Base-by-base conservation (phyloP, 1,140 invertebrate genomes). In the Luehdorfia chinensis region DNA sequence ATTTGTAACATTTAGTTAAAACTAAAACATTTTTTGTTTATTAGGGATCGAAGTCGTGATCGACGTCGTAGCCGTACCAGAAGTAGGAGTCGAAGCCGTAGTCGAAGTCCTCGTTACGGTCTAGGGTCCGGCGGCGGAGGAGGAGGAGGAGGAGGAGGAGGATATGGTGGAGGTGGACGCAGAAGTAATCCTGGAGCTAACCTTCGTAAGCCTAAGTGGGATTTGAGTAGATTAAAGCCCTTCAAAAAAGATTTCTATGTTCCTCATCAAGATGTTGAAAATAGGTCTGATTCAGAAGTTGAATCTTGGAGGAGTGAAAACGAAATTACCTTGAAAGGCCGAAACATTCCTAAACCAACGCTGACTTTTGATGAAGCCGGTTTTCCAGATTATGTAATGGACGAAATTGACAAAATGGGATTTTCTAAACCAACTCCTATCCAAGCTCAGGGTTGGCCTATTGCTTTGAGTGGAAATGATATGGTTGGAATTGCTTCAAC, bases 401-500 rank as follows among this genome's bases (percentile, higher is more conserved):
- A 91, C 66, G 92, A 92, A 84, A 92, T 93, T 44, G 91, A 91
- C 12, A 96, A 96, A 66, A 91, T 92, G 87, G 93, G 93, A 33
- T 97, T 96, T 80, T 91, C 91, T 64, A 90, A 92, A 64, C 96
- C 96, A 5, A 98, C 96, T 23, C 91, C 95, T 6, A 98, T 97
- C 66, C 95, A 97, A 85, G 91, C 94, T 7, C 94, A 96, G 84
- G 94, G 94, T 14, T 98, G 96, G 96, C 96, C 97, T 1, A 96
- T 98, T 62, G 96, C 96, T 36, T 84, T 98, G 16, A 95, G 93
- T 83, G 97, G 97, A 15, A 88, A 93, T 66, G 96, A 99, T 85
- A 92, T 98, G 90, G 95, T 97, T 2, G 97, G 96, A 19, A 98
- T 99, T 60, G 97, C 98, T 30, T 96, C 96, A 48, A 98, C 96